Conservation (phyloP, 2,113 vertebrate species). For the Mus musculus region DNA sequence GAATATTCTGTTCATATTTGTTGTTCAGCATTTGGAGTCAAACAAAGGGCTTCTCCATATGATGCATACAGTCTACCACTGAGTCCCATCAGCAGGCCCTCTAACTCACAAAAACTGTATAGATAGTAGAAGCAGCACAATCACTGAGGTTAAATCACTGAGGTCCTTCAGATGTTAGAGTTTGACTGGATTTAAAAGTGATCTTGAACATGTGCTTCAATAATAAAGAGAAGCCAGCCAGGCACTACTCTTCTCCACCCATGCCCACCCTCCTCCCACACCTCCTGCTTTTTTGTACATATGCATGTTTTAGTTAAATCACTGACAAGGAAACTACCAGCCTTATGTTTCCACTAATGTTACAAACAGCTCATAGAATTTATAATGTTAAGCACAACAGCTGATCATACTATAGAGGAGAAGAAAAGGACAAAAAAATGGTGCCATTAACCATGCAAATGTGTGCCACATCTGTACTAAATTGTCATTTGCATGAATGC, state of each 20-base stretch:
- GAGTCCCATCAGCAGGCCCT: neutral
- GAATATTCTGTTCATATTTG: conserved; percentile 1
- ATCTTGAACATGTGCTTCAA: conserved; percentile 42
- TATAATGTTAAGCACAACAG: conserved; percentile 91
- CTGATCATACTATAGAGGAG: conserved; percentile 88
- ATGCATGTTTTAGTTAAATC: conserved; percentile 89
- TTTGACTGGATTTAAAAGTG: neutral
- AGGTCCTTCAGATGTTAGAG: conserved; percentile 6
- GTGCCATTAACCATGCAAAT: conserved; percentile 88
- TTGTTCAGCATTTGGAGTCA: neutral
- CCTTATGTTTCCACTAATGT: conserved; percentile 89
- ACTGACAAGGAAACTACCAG: conserved; percentile 91
- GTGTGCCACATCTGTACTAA: conserved; percentile 81
- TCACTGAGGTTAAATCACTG: neutral
- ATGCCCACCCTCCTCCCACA: neutral
- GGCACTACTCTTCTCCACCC: neutral
- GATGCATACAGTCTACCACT: neutral
- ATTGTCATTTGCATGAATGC: conserved; percentile 81
- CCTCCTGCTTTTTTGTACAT: conserved; percentile 52
- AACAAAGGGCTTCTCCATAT: neutral
- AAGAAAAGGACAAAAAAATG: conserved; percentile 85
- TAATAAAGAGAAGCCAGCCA: conserved; percentile 33
- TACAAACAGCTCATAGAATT: conserved; percentile 93
- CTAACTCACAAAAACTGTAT: neutral
- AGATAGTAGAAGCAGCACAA: neutral